phyloP scores from a whole-genome alignment of 2,113 vertebrate species.

The Meles meles region DNA sequence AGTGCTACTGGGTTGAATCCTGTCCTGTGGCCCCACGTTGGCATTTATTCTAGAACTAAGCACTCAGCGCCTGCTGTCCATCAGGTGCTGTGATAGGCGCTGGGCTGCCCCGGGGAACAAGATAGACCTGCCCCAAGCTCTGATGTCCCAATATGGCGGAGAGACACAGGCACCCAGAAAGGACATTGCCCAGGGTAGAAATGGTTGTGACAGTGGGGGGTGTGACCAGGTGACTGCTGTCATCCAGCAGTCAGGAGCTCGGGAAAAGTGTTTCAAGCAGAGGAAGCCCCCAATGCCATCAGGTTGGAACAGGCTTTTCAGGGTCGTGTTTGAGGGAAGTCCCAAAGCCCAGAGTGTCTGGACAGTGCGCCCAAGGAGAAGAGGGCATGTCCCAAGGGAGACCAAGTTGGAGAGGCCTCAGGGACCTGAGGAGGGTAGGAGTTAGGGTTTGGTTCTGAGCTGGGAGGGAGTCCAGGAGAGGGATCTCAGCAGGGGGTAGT shows the following conservation, averaged over 20 bases:
- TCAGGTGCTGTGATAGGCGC: background rate
- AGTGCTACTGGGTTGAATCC: background rate
- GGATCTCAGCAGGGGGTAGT: too few species aligned
- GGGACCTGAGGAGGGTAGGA: too few species aligned
- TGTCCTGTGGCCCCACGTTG: background rate
- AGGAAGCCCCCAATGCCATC: too few species aligned
- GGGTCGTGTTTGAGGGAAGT: background rate
- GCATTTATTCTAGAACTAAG: background rate
- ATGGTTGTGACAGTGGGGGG: background rate
- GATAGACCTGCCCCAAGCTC: background rate
- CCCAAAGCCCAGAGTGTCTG: background rate
- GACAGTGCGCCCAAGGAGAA: background rate
- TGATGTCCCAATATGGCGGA: background rate
- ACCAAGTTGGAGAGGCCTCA: background rate
- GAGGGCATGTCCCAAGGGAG: background rate
- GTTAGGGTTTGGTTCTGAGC: background rate
- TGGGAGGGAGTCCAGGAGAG: background rate
- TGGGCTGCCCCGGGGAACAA: background rate
- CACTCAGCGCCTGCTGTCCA: too few species aligned
- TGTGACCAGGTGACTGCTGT: background rate
- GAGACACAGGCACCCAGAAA: background rate
- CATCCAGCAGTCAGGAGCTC: background rate
- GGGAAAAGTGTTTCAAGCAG: background rate
- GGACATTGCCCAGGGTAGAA: background rate
- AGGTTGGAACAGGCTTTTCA: background rate